These are phyloP conservation scores for Styela clava DNA, from an alignment of 23 tunicate genomes.

Conservation along the genomic window DNA sequence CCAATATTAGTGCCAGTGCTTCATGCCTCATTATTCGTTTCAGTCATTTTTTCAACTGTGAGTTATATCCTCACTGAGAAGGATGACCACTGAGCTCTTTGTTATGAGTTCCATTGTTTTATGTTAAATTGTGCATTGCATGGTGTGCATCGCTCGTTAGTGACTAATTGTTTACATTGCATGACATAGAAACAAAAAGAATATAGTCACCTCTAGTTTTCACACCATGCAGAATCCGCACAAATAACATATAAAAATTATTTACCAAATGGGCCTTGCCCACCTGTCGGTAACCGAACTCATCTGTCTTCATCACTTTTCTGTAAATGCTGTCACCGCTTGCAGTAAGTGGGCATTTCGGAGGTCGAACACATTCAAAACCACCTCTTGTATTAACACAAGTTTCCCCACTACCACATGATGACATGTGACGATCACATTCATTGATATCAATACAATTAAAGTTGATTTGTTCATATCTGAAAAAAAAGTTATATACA, in stretches of 20 bases:
- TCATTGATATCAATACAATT: constrained; percentile 88
- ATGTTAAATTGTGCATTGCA: neutral
- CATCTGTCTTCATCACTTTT: constrained; percentile 81
- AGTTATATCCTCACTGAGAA: no score
- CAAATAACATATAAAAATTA: neutral
- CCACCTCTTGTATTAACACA: constrained; percentile 88
- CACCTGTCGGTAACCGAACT: constrained; percentile 76
- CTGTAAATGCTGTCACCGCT: constrained; percentile 47
- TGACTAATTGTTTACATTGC: no score
- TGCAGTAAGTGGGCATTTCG: constrained; percentile 38
- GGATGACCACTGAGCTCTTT: no score
- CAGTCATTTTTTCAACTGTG: no score
- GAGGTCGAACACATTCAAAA: constrained; percentile 42
- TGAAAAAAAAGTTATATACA: constrained; percentile 7
- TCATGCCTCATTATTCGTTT: no score
- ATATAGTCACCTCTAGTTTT: neutral
- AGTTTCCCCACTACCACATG: constrained; percentile 39
- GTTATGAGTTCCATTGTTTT: neutral
- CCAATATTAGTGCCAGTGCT: no score
- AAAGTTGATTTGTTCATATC: constrained; percentile 62
- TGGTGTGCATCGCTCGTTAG: neutral
- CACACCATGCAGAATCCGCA: neutral
- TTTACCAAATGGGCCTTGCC: constrained; percentile 4
- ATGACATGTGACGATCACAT: constrained; percentile 52
- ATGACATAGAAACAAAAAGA: neutral